Evolutionary conservation across 2,888 invertebrate genomes (phyloP).

Genomic region (Tetragonula carbonaria): DNA sequence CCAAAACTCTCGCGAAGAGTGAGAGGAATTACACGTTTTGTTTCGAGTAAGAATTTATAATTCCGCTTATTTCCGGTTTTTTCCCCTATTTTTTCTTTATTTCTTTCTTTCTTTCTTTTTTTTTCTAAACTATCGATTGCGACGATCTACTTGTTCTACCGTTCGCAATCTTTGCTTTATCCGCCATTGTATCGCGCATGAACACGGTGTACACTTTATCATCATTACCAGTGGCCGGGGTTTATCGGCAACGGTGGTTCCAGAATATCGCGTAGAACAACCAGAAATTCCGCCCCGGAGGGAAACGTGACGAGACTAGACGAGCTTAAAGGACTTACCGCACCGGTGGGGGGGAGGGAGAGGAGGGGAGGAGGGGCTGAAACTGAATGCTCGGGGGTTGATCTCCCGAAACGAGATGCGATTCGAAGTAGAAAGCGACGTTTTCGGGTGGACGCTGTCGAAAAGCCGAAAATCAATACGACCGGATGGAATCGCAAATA

Average conservation of each 20-base stretch:
- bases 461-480: neutral
- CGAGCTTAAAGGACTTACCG: slow-evolving; percentile 1
- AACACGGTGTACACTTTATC: slow-evolving; percentile 13
- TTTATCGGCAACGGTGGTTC: slow-evolving; percentile 25
- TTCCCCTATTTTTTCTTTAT: too few relatives aligned
- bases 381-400: neutral
- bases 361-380: neutral
- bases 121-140: too few relatives aligned
- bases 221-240: slow-evolving; percentile 22
- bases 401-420: neutral
- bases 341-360: too few relatives aligned
- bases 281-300: slow-evolving; percentile 1
- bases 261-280: slow-evolving; percentile 11
- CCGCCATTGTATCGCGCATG: neutral
- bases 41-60: too few relatives aligned
- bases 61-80: too few relatives aligned
- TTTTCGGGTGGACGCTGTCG: neutral
- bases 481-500: neutral
- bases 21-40: too few relatives aligned
- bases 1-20: too few relatives aligned
- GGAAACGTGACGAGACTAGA: slow-evolving; percentile 32
- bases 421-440: neutral
- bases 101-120: too few relatives aligned
- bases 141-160: too few relatives aligned
- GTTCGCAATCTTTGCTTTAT: neutral